These are phyloP conservation scores for Centropristis striata DNA, from an alignment of 2,113 vertebrate genomes.

Conservation along the genomic window DNA sequence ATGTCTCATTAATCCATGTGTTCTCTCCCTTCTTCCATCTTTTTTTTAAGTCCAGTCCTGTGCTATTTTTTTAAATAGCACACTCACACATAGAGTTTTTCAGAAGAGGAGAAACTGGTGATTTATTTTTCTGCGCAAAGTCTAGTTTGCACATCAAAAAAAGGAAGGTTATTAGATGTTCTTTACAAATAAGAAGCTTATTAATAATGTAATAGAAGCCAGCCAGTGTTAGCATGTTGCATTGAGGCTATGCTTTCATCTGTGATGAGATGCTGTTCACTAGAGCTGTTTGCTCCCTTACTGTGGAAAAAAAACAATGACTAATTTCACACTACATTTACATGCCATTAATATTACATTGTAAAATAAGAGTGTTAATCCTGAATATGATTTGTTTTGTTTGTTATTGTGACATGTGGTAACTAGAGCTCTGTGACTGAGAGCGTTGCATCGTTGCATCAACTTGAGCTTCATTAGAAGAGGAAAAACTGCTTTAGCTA, in stretches of 20 bases:
- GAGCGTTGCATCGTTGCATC: background rate
- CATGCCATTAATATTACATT: slow-evolving; percentile 14
- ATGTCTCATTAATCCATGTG: slow-evolving; percentile 24
- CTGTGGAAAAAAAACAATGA: slow-evolving; percentile 44
- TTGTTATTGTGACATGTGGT: background rate
- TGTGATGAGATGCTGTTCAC: slow-evolving; percentile 51
- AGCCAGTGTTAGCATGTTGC: slow-evolving; percentile 61
- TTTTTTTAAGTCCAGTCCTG: background rate
- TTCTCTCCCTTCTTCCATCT: background rate
- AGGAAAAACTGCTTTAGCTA: background rate
- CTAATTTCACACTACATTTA: slow-evolving; percentile 29
- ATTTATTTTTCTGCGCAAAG: slow-evolving; percentile 53
- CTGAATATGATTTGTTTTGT: slow-evolving; percentile 5
- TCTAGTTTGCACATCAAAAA: slow-evolving; percentile 71
- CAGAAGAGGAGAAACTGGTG: slow-evolving; percentile 25
- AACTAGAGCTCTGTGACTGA: background rate
- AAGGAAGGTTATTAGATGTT: slow-evolving; percentile 50
- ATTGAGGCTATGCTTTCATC: slow-evolving; percentile 74
- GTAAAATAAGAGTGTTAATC: background rate
- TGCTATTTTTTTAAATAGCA: slow-evolving; percentile 39
- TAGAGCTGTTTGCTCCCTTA: slow-evolving; percentile 41
- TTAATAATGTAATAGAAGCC: slow-evolving; percentile 77
- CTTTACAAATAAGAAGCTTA: slow-evolving; percentile 72
- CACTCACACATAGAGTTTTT: slow-evolving; percentile 17
- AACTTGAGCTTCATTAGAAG: background rate